A percentile compares a stretch with the other conserved stretches of the same genome.
Evolutionary conservation across 2,797 vertebrate genomes (phyloP).

Genomic region (Eulemur mongoz): DNA sequence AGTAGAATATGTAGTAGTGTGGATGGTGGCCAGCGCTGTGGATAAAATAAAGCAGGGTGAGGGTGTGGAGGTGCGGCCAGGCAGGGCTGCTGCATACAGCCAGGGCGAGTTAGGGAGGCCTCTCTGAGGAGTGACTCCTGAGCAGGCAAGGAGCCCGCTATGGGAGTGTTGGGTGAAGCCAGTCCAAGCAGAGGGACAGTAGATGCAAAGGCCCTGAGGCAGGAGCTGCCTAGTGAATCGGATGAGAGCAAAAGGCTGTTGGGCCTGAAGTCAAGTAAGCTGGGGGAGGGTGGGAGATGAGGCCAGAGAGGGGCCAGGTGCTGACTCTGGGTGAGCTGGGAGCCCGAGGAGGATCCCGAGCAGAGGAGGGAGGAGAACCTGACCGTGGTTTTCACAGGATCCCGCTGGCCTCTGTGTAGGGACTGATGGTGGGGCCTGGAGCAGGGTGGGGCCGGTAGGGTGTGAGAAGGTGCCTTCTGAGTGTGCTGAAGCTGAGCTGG

Average conservation of each 20-base stretch:
- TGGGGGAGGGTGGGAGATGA: not conserved
- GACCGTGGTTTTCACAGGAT: not conserved
- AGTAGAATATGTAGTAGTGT: not conserved
- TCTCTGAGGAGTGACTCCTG: not conserved
- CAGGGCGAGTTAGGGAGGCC: not conserved
- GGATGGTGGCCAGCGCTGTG: not conserved
- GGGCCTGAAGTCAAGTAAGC: not conserved
- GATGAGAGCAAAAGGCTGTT: not conserved
- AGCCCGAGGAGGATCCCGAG: not conserved
- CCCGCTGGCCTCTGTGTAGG: not conserved
- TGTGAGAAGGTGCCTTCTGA: not conserved
- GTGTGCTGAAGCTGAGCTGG: not conserved
- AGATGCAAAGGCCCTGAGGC: not conserved
- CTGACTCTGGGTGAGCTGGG: not conserved
- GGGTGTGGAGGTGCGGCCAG: no score
- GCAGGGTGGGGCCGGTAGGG: not conserved
- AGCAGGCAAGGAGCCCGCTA: not conserved
- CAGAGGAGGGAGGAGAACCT: not conserved
- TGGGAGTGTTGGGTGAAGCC: not conserved
- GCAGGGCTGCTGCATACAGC: not conserved
- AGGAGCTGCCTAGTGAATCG: not conserved
- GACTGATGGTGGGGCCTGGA: not conserved
- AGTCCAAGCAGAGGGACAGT: not conserved
- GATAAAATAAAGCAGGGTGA: not conserved
- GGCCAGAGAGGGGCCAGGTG: not conserved